phyloP scores from a whole-genome alignment of 2,888 invertebrate species.

The Troides helena region DNA sequence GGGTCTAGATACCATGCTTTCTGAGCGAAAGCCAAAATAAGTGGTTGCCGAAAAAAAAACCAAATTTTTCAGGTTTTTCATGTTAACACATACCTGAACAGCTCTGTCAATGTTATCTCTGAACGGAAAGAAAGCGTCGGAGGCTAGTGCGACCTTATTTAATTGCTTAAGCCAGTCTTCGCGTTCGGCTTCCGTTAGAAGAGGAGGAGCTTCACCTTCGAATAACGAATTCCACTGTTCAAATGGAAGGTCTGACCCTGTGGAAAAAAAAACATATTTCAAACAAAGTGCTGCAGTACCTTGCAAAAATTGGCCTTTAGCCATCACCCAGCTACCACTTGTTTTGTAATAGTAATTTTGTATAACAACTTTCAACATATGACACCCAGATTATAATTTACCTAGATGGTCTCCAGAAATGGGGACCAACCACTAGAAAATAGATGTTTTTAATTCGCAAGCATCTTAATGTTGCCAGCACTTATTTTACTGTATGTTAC shows the following conservation, averaged over 20 bases:
- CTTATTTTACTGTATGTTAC: no score
- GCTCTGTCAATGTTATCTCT: constrained; percentile 98
- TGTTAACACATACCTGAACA: constrained; percentile 82
- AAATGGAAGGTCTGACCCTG: constrained; percentile 89
- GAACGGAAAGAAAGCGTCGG: constrained; percentile 99
- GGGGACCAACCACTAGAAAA: no score
- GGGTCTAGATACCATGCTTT: no score
- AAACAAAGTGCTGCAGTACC: neutral
- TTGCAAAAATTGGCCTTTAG: neutral
- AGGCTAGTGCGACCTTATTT: constrained; percentile 91
- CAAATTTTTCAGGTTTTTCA: neutral
- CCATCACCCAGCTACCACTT: no score
- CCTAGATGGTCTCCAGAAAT: no score
- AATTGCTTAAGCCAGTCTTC: constrained; percentile 85
- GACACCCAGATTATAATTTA: no score
- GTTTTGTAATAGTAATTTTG: no score
- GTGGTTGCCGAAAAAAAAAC: neutral
- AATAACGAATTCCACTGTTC: constrained; percentile 87
- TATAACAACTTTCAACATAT: no score
- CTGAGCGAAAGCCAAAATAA: no score
- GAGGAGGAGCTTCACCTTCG: constrained; percentile 82
- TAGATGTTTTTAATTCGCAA: no score
- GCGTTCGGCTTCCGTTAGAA: constrained; percentile 84
- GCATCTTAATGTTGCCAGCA: no score
- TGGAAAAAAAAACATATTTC: neutral